Conservation (phyloP, 2,113 vertebrate genomes). For the Phocoena sinus region DNA sequence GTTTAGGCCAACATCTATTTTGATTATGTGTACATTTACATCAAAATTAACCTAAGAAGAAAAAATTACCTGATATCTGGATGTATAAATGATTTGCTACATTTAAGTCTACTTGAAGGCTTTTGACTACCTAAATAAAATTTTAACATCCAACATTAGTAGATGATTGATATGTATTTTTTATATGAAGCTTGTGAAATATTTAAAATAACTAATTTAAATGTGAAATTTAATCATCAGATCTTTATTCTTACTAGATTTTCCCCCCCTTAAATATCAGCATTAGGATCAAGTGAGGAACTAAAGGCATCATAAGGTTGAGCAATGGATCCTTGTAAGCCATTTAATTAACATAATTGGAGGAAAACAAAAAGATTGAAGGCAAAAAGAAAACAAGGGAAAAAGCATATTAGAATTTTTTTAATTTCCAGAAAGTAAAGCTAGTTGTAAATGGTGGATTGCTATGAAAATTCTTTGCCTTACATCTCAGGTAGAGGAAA, state of each 20-base stretch:
- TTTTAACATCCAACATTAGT: neutral
- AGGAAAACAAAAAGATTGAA: neutral
- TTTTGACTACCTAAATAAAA: neutral
- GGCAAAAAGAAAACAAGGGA: neutral
- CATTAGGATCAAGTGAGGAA: neutral
- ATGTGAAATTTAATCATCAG: neutral
- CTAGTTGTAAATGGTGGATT: neutral
- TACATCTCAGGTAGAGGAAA: neutral
- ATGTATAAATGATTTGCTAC: neutral
- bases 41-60: neutral
- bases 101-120: neutral
- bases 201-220: neutral
- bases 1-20: neutral
- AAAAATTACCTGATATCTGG: neutral
- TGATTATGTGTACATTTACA: neutral
- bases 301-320: neutral
- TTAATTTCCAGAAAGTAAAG: neutral
- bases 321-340: neutral
- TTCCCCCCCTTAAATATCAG: neutral
- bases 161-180: neutral
- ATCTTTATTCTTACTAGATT: neutral
- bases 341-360: neutral
- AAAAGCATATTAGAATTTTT: neutral
- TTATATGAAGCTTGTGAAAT: neutral
- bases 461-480: neutral